These are phyloP conservation scores for Gastrophysa polygoni DNA, from an alignment of 2,888 invertebrate species.

Conservation along the genomic window DNA sequence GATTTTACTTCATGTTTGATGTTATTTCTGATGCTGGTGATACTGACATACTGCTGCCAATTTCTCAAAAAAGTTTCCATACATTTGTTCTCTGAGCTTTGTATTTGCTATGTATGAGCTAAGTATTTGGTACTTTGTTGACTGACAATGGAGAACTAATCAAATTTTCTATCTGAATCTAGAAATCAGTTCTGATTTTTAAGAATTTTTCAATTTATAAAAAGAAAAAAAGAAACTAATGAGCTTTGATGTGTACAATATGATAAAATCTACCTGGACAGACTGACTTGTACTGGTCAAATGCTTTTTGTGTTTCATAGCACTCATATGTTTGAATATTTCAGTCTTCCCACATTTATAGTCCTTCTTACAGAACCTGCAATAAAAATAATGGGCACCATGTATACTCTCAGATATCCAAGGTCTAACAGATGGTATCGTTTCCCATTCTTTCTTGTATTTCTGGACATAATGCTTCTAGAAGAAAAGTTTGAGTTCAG, in stretches of 20 bases:
- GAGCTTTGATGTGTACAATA: neutral
- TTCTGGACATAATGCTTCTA: slow-evolving; percentile 49
- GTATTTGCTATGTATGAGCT: no score
- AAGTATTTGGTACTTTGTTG: no score
- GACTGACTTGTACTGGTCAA: slow-evolving; percentile 36
- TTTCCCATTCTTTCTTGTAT: slow-evolving; percentile 56
- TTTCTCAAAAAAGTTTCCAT: no score
- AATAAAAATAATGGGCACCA: slow-evolving; percentile 54
- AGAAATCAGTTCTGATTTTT: no score
- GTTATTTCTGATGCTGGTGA: no score
- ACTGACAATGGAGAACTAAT: no score
- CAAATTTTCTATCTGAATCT: no score
- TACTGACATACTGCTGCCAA: no score
- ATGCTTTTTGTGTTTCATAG: slow-evolving; percentile 51
- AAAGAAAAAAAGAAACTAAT: no score
- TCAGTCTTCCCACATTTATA: slow-evolving; percentile 54
- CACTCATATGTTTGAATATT: slow-evolving; percentile 54
- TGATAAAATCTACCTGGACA: slow-evolving; percentile 36
- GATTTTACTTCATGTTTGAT: no score
- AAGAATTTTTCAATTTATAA: no score
- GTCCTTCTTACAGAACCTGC: slow-evolving; percentile 55
- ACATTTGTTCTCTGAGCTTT: no score
- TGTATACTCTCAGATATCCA: slow-evolving; percentile 54
- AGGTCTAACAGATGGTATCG: slow-evolving; percentile 52
- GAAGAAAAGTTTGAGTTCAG: slow-evolving; percentile 16